A percentile compares a stretch with the other conserved stretches of the same genome.
Conservation (phyloP, 2,888 invertebrate genomes). For the Patella pellucida region DNA sequence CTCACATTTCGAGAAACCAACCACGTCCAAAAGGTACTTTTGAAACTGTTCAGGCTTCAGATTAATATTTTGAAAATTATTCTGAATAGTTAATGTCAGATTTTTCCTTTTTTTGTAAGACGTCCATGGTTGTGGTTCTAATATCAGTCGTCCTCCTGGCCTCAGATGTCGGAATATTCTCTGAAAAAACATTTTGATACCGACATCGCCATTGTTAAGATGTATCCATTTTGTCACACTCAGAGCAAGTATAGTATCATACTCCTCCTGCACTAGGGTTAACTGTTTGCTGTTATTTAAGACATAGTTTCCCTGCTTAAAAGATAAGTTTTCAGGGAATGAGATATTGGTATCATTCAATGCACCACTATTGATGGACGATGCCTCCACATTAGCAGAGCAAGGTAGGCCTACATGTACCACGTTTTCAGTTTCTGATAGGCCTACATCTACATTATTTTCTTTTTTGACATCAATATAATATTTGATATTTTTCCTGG, state of each 20-base stretch:
- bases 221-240: constrained; percentile 99
- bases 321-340: neutral
- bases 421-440: too few species aligned
- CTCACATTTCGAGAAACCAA: constrained; percentile 92
- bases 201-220: constrained; percentile 95
- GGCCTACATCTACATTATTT: neutral
- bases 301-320: constrained; percentile 89
- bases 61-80: constrained; percentile 72
- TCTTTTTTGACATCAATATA: constrained; percentile 73
- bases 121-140: constrained; percentile 96
- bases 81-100: constrained; percentile 77
- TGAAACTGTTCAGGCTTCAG: constrained; percentile 94
- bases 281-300: constrained; percentile 87
- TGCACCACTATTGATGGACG: too few species aligned
- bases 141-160: constrained; percentile 91
- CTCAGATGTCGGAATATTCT: constrained; percentile 91
- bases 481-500: constrained; percentile 81
- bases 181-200: constrained; percentile 91
- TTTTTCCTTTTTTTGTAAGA: constrained; percentile 81
- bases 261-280: constrained; percentile 88
- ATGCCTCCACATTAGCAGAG: too few species aligned
- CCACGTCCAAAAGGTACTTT: constrained; percentile 88
- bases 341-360: too few species aligned
- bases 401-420: too few species aligned
- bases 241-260: constrained; percentile 93